These are phyloP conservation scores for Xanthia icteritia DNA, from an alignment of 2,888 invertebrate species.

Conservation along the genomic window DNA sequence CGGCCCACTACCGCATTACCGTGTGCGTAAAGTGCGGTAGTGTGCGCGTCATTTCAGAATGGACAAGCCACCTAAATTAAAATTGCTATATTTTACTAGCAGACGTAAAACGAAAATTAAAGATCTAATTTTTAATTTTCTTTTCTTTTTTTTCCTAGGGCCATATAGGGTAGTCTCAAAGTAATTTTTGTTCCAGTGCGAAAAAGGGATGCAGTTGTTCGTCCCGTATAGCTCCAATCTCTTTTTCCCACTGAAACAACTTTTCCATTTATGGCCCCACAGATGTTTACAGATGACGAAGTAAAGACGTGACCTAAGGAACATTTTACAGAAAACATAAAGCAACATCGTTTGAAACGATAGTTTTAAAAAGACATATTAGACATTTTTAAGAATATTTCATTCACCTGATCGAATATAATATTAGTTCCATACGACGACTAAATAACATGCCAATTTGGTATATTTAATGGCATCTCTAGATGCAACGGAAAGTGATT, in stretches of 20 bases:
- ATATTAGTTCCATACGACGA: neutral
- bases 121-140: neutral
- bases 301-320: neutral
- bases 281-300: neutral
- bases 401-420: neutral
- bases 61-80: neutral
- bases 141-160: neutral
- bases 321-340: neutral
- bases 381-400: neutral
- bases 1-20: no score
- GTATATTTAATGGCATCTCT: neutral
- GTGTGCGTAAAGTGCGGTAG: no score
- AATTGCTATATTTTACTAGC: neutral
- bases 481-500: neutral
- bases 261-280: no score
- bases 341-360: neutral
- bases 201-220: neutral
- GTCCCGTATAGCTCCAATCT: neutral
- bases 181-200: neutral
- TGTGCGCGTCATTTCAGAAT: no score
- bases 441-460: neutral
- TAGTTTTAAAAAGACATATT: neutral
- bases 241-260: neutral
- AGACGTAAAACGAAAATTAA: neutral
- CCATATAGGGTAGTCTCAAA: no score